phyloP scores from a whole-genome alignment of 2,113 vertebrate species.

The Lagopus muta region DNA sequence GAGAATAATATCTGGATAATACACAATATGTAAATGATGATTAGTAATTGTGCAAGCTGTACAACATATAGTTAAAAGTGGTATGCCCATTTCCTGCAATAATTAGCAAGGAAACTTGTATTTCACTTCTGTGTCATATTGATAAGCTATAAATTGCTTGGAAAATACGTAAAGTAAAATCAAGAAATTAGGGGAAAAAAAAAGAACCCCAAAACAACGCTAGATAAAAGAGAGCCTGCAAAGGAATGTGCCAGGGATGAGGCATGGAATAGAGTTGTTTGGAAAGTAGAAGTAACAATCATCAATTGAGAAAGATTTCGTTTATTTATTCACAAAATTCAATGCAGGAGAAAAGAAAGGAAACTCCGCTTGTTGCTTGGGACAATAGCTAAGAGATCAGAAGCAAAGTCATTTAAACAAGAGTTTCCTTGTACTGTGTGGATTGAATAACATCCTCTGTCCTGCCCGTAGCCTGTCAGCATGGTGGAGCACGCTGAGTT shows the following conservation, averaged over 20 bases:
- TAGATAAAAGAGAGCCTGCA: background rate
- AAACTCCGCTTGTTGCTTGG: background rate
- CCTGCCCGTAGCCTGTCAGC: conserved; percentile 72
- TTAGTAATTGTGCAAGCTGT: background rate
- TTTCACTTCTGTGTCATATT: background rate
- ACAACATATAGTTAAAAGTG: background rate
- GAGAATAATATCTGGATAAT: background rate
- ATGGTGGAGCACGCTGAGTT: conserved; percentile 96
- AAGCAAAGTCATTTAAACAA: background rate
- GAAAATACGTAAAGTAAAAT: background rate
- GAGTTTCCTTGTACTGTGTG: fast-evolving
- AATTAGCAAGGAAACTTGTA: background rate
- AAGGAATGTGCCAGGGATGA: background rate
- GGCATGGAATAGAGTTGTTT: background rate
- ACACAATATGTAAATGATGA: background rate
- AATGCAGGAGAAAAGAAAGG: background rate
- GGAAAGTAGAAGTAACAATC: background rate
- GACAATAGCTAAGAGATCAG: background rate
- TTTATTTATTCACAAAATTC: background rate
- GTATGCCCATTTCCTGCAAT: background rate
- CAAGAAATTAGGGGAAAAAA: background rate
- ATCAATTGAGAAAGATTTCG: background rate
- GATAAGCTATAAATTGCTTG: background rate
- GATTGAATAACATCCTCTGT: background rate
- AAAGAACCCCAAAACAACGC: background rate